Conservation (phyloP, 2,797 vertebrate genomes). For the Danio choprae region DNA sequence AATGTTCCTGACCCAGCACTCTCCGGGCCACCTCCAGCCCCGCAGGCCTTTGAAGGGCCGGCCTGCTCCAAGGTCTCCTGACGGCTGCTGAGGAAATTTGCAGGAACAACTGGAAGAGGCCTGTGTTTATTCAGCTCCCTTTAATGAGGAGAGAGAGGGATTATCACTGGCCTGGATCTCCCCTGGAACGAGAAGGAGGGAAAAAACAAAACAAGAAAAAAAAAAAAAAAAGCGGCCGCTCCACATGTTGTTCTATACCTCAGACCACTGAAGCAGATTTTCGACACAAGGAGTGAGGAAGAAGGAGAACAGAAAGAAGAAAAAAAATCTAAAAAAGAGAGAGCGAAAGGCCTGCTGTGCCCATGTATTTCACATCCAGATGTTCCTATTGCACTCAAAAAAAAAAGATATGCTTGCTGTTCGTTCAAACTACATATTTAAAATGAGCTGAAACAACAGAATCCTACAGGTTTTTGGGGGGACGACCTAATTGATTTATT, state of each 20-base stretch:
- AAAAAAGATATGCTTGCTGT: too few relatives aligned
- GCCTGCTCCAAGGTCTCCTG: conserved; percentile 79
- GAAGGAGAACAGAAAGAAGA: conserved; percentile 27
- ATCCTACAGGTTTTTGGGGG: too few relatives aligned
- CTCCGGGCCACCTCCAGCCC: conserved; percentile 65
- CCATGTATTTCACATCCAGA: conserved; percentile 72
- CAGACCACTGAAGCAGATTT: conserved; percentile 75
- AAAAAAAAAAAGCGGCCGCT: conserved; percentile 78
- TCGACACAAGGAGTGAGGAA: conserved; percentile 50
- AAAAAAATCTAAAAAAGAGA: too few relatives aligned
- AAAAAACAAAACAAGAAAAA: conserved; percentile 52
- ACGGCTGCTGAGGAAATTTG: conserved; percentile 83
- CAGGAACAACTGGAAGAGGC: conserved; percentile 87
- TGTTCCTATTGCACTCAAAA: conserved; percentile 67
- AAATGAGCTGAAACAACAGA: too few relatives aligned
- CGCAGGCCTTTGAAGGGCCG: conserved; percentile 78
- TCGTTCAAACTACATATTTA: too few relatives aligned
- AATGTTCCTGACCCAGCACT: conserved; percentile 72
- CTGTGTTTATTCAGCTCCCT: conserved; percentile 85
- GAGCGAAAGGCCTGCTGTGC: conserved; percentile 43
- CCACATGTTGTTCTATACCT: conserved; percentile 82
- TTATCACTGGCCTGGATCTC: conserved; percentile 80
- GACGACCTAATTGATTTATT: too few relatives aligned
- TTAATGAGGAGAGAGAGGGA: conserved; percentile 85
- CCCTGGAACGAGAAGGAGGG: conserved; percentile 46